Evolutionary conservation across 2,113 vertebrate species (phyloP).

Genomic region (human): GRCh38 chr1:192355001-192355500

Average conservation of each 20-base stretch:
- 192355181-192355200: not conserved
- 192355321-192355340: not conserved
- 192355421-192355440: not conserved
- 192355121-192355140: not conserved
- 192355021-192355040: not conserved
- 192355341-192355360: not conserved
- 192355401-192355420: not conserved
- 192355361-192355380: not conserved
- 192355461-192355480: not conserved
- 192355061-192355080: not conserved
- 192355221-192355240: not conserved
- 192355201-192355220: not conserved
- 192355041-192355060: not conserved
- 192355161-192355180: not conserved
- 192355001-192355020: not conserved
- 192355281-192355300: not conserved
- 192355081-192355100: not conserved
- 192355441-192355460: not conserved
- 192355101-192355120: not conserved
- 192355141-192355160: not conserved
- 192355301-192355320: not conserved
- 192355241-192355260: not conserved
- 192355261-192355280: rapidly evolving
- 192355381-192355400: not conserved
- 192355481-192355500: not conserved